A percentile compares a stretch with the other conserved stretches of the same genome.
Conservation (phyloP, 1,140 invertebrate genomes). For the Homalodisca vitripennis region DNA sequence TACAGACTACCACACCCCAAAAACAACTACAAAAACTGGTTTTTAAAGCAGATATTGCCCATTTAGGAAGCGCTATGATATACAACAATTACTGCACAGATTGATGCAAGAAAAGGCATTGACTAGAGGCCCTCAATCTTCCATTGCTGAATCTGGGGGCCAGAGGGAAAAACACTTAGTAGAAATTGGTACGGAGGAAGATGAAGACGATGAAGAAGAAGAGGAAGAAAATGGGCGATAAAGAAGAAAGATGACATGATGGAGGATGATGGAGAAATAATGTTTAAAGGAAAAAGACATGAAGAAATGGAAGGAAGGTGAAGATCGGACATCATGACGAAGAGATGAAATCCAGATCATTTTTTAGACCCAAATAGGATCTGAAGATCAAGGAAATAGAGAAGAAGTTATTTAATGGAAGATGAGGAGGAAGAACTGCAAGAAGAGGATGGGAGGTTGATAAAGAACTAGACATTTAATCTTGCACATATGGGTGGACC, state of each 20-base stretch:
- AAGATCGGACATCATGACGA: slow-evolving; percentile 24
- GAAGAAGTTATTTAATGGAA: not conserved
- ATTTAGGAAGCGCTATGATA: slow-evolving; percentile 75
- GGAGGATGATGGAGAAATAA: slow-evolving; percentile 23
- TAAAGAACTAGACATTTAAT: slow-evolving; percentile 1
- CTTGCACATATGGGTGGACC: not conserved
- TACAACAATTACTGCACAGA: slow-evolving; percentile 68
- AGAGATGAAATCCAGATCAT: not conserved
- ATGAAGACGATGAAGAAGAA: slow-evolving; percentile 27
- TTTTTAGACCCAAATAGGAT: not conserved
- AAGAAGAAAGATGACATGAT: slow-evolving; percentile 1
- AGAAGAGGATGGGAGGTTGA: not conserved
- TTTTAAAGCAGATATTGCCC: slow-evolving; percentile 72
- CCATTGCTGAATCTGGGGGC: slow-evolving; percentile 44
- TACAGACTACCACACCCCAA: slow-evolving; percentile 73
- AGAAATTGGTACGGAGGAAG: no score
- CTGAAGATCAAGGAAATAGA: not conserved
- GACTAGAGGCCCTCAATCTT: slow-evolving; percentile 46
- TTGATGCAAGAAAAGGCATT: slow-evolving; percentile 60
- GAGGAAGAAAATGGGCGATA: slow-evolving; percentile 9
- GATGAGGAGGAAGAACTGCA: slow-evolving; percentile 1
- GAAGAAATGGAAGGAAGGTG: slow-evolving; percentile 20
- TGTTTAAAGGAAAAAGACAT: slow-evolving; percentile 22
- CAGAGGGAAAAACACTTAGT: not conserved
- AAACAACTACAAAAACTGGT: slow-evolving; percentile 70